Evolutionary conservation across 1,140 invertebrate genomes (phyloP), one percentile per base, ranked within the genome.

Genomic region (Drosophila varians): DNA sequence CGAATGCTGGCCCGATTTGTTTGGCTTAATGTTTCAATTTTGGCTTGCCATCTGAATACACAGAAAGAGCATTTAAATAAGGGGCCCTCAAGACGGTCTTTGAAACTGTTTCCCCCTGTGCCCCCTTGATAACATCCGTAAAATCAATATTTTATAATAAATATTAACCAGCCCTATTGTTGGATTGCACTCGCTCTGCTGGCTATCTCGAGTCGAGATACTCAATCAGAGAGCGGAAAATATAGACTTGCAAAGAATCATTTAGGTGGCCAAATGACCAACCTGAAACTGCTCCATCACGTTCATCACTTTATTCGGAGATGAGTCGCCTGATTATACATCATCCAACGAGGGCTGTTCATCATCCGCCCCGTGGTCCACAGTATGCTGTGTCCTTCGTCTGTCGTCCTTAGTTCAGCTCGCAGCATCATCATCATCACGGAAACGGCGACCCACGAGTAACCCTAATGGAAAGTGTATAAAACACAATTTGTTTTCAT

Each of bases 11-110:
- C 65, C 79, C 76, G 80, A 86, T 84, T 84, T 84, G 79, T 86
- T 68, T 86, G 57, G 79, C 66, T 86, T 76, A 76, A 86, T 79
- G 79, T 84, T 84, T 86, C 65, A 86, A 84, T 84, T 84, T 84
- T 61, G 45, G 40, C 12, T 45, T 11, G 23, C 54, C 56, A 40
- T 60, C 26, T 36, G 26, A 9, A 21, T 36, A 45, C 28, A 14
- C 6, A 16, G 3, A 28, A 7, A 18, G 19, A 6, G 23, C 46
- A 28, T 28, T 25, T 19, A 11, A 58, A 64, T 47, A 56, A 68
- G 57, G 74, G 56, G 43, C 26, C 36, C 48, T 55, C 68, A 40
- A 18, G 5, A 28, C 26, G n/a, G n/a, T n/a, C n/a, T n/a, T n/a
- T n/a, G n/a, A n/a, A n/a, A n/a, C n/a, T n/a, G n/a, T n/a, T n/a